Evolutionary conservation across 2,888 invertebrate species (phyloP), one percentile per base, ranked within the genome.

Genomic region (Argyresthia goedartella): DNA sequence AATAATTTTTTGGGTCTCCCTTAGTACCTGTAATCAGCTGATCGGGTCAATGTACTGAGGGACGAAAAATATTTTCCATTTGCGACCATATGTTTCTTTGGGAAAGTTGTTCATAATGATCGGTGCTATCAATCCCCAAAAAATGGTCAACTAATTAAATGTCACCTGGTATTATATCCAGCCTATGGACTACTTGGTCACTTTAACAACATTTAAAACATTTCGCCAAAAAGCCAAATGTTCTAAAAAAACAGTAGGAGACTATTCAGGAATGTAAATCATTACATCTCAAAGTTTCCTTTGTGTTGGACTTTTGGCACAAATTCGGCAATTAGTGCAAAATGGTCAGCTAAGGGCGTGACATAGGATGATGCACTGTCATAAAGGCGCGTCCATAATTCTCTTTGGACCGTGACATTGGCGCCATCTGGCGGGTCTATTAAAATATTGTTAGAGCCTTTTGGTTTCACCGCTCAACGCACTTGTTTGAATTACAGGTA

Each of bases 361-460:
- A 39, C 9, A 39, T 39, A 60, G 66, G 62, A 53, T 59, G 52
- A 59, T 60, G 63, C 67, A 71, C 66, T 71, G 68, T 69, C 67
- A 71, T 75, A 73, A 11, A 42, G 13, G 67, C 25, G 25, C 25
- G 25, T 73, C 66, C 69, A 67, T 69, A 66, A 71, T 76, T 71
- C 62, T 42, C 64, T 64, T 63, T 58, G 59, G 51, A 68, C 60
- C 76, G 73, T 76, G 72, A 75, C 69, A 65, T 60, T 65, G 73
- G 79, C 78, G 77, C 80, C 80, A 76, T 73, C 67, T 76, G 80
- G 74, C 64, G 60, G 60, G 56, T 62, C 61, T 64, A 59, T 50
- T 45, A 52, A 34, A 49, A 43, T 36, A 49, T 43, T 52, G 48
- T 52, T 43, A 43, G 49, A 45, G 57, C 57, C 58, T 64, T 63